These are phyloP conservation scores for Nezara viridula DNA, from an alignment of 2,888 invertebrate species.

Conservation along the genomic window DNA sequence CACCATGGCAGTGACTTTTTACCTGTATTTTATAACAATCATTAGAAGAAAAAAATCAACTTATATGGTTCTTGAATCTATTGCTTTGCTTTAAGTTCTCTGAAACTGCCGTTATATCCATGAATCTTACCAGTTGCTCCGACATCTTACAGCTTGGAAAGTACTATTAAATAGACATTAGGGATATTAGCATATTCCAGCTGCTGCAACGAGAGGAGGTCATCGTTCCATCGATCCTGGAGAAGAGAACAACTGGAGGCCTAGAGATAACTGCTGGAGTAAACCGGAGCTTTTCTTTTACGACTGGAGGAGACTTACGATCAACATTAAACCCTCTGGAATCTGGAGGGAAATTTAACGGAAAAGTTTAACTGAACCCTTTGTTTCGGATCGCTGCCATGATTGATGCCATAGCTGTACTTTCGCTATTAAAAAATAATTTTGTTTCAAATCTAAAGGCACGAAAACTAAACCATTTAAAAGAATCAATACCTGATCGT, in stretches of 20 bases:
- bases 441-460: not conserved
- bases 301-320: not conserved
- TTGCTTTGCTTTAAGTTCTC: not conserved
- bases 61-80: too few relatives aligned
- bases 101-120: not conserved
- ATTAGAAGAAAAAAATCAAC: too few relatives aligned
- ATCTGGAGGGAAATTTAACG: not conserved
- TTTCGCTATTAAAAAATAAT: not conserved
- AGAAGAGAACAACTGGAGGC: not conserved
- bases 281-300: not conserved
- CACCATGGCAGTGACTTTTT: too few relatives aligned
- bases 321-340: not conserved
- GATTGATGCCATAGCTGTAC: not conserved
- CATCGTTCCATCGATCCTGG: not conserved
- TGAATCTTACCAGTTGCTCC: not conserved
- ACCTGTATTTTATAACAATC: too few relatives aligned
- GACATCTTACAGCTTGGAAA: not conserved
- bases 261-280: not conserved
- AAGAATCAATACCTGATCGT: too few relatives aligned
- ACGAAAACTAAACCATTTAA: too few relatives aligned
- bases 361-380: not conserved
- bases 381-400: not conserved
- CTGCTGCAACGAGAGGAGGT: not conserved
- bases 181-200: not conserved
- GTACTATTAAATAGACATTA: not conserved